phyloP scores from a whole-genome alignment of 2,888 invertebrate species.

The Isotomurus palustris region DNA sequence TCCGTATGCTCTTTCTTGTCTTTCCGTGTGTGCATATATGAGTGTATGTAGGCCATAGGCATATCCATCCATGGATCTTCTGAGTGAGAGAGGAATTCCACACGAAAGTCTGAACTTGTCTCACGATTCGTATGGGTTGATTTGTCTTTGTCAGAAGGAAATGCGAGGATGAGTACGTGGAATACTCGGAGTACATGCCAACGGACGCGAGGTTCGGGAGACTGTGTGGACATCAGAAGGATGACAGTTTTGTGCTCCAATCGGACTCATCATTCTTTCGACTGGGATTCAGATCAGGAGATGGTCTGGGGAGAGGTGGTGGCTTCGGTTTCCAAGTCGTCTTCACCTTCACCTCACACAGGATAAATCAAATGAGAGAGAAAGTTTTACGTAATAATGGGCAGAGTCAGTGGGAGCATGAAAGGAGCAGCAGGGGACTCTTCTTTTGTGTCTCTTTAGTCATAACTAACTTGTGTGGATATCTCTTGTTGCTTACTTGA shows the following conservation, averaged over 20 bases:
- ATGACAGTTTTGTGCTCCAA: constrained; percentile 54
- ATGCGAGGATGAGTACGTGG: constrained; percentile 30
- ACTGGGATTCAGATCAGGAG: constrained; percentile 86
- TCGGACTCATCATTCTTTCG: constrained; percentile 91
- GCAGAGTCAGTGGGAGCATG: too few species aligned
- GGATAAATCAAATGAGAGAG: constrained; percentile 40
- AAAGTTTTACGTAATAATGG: too few species aligned
- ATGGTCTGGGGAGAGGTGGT: constrained; percentile 68
- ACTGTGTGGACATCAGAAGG: constrained; percentile 65
- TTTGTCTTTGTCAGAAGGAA: constrained; percentile 18
- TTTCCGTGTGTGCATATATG: constrained; percentile 1
- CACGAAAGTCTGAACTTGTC: too few species aligned
- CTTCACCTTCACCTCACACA: constrained; percentile 37
- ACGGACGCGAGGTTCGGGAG: constrained; percentile 71
- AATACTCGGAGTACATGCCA: constrained; percentile 81
- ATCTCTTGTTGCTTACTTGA: too few species aligned
- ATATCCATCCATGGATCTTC: not conserved
- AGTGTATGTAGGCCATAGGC: not conserved
- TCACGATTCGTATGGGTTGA: not conserved
- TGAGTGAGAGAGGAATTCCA: too few species aligned
- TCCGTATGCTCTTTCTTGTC: constrained; percentile 60
- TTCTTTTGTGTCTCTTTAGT: too few species aligned
- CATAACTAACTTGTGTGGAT: too few species aligned
- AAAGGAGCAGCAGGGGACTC: too few species aligned
- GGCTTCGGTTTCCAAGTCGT: constrained; percentile 85